A percentile compares a stretch with the other conserved stretches of the same genome.
These are phyloP conservation scores for Dasypolia templi DNA, from an alignment of 2,888 invertebrate genomes.

Conservation along the genomic window DNA sequence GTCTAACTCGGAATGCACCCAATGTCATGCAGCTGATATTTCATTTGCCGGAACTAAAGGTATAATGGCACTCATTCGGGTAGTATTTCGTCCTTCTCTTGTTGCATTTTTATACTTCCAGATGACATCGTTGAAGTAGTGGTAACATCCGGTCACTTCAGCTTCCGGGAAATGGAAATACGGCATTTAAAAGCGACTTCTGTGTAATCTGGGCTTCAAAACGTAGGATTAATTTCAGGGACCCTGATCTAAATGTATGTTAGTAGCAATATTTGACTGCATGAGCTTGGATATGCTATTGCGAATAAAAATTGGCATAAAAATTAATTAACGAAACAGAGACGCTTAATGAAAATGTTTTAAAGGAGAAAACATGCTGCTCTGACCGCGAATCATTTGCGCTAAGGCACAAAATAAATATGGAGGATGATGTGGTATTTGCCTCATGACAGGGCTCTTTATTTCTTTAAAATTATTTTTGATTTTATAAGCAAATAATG, in stretches of 20 bases:
- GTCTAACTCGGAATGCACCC: no score
- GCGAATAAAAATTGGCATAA: not conserved
- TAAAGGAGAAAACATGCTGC: not conserved
- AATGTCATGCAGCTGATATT: not conserved
- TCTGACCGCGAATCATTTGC: no score
- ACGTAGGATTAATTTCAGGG: no score
- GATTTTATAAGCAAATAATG: not conserved
- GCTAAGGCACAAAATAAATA: no score
- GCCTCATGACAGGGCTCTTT: not conserved
- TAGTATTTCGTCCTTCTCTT: not conserved
- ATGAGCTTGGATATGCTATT: not conserved
- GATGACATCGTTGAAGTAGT: no score
- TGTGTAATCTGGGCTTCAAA: no score
- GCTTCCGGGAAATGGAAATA: no score
- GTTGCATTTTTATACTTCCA: no score
- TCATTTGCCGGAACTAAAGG: conserved; percentile 4
- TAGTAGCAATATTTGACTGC: not conserved
- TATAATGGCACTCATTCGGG: not conserved
- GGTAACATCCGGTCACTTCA: no score
- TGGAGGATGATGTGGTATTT: not conserved
- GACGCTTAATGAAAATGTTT: not conserved
- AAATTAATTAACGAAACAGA: not conserved
- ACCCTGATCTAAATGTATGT: no score
- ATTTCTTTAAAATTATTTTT: not conserved
- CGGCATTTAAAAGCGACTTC: no score